phyloP scores from a whole-genome alignment of 2,888 invertebrate species.

The Synanthedon vespiformis region DNA sequence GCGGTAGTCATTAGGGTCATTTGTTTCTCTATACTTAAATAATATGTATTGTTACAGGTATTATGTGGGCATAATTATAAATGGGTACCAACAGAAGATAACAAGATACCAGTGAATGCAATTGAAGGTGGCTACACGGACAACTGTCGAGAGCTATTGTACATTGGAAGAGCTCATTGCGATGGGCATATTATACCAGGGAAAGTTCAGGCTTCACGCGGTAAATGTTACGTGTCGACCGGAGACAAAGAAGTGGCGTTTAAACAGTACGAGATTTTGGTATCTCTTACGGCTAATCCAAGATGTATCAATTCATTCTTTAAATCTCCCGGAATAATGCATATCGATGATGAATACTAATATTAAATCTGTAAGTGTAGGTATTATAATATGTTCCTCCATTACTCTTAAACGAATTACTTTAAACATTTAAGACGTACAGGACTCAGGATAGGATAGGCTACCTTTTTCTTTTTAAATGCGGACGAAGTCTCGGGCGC shows the following conservation, averaged over 20 bases:
- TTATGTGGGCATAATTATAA: conserved; percentile 12
- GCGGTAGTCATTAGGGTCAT: too few relatives aligned
- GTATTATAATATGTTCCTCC: too few relatives aligned
- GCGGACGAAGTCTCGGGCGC: too few relatives aligned
- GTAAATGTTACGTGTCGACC: conserved; percentile 75
- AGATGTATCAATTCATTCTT: not conserved
- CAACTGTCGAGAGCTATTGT: conserved; percentile 50
- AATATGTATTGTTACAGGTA: conserved; percentile 4
- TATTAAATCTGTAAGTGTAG: too few relatives aligned
- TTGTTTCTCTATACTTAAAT: too few relatives aligned
- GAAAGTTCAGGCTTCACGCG: conserved; percentile 71
- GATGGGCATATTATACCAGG: conserved; percentile 80
- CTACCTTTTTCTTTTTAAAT: too few relatives aligned
- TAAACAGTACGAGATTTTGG: conserved; percentile 13
- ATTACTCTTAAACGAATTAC: too few relatives aligned
- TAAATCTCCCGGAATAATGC: not conserved
- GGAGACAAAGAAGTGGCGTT: conserved; percentile 7
- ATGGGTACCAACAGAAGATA: conserved; percentile 64
- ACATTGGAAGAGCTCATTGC: conserved; percentile 74
- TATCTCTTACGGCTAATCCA: conserved; percentile 4
- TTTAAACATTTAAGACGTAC: too few relatives aligned
- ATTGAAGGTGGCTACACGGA: conserved; percentile 66
- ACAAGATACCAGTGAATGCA: conserved; percentile 73
- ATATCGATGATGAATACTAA: too few relatives aligned
- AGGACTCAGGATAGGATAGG: too few relatives aligned